Base-by-base conservation (phyloP, 2,888 invertebrate genomes). In the Sminthurides aquaticus region DNA sequence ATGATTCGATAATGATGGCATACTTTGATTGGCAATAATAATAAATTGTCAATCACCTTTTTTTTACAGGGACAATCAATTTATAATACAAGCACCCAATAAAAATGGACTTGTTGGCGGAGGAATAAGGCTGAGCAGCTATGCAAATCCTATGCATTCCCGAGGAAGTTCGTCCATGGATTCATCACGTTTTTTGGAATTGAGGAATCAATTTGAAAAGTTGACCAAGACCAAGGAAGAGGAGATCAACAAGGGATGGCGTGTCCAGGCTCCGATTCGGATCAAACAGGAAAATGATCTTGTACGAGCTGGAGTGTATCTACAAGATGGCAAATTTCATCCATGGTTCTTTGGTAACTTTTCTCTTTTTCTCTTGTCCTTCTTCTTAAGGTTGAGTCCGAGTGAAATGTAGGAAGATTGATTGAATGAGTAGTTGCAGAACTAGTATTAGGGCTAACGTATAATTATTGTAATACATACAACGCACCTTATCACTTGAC, bases 291-390 rank as follows among this genome's bases (percentile, higher is more conserved):
- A 43, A 43, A 24, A 60, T 18, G 60, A 64, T 22, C 27, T 64
- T 27, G 52, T 52, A 54, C 52, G 64, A 52, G 64, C 64, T 34
- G 64, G 64, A 59, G 52, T 58, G 20, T 29, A 58, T 58, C 27
- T 54, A n/a, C 54, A 52, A 27, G 64, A 64, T 59, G 64, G 59
- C 43, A 64, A 52, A 20, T 58, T 64, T 59, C 59, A 59, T 25
- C 64, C 64, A 25, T 64, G 64, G 64, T 64, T 64, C 54, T 64
- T 64, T 28, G 64, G 64, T 64, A 64, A 64, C 22, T 25, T 49
- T 22, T 18, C 34, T 26, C 11, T 60, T 24, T 2, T 24, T 59
- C 22, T 49, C 26, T 24, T 60, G 43, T 43, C 43, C 43, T 43
- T 43, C 11, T 43, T 11, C 43, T 43, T n/a, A n/a, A n/a, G n/a